phyloP scores from a whole-genome alignment of 2,888 invertebrate species.

The Cloeon dipterum region DNA sequence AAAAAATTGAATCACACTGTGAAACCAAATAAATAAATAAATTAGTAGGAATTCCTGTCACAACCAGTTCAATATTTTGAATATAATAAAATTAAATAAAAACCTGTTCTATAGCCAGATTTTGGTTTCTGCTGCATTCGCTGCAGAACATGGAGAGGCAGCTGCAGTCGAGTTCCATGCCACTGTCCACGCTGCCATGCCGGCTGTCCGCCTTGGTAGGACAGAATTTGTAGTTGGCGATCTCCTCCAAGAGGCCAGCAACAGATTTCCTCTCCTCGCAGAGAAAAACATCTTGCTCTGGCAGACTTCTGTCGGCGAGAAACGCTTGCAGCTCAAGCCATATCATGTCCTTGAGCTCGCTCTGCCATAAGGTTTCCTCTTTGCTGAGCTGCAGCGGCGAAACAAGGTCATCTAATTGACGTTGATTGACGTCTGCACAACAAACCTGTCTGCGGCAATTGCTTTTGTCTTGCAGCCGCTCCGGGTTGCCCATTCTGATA shows the following conservation, averaged over 20 bases:
- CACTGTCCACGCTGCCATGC: constrained; percentile 3
- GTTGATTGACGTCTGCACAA: background rate
- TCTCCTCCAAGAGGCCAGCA: constrained; percentile 42
- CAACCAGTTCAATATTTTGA: no score
- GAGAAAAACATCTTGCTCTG: constrained; percentile 56
- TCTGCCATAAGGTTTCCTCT: constrained; percentile 74
- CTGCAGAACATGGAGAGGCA: constrained; percentile 52
- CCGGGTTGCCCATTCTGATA: constrained; percentile 34
- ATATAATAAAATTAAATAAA: background rate
- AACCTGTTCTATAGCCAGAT: constrained; percentile 33
- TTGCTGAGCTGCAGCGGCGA: constrained; percentile 35
- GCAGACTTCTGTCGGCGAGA: constrained; percentile 47
- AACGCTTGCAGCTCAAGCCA: constrained; percentile 80
- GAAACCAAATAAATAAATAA: no score
- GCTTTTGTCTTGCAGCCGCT: constrained; percentile 13
- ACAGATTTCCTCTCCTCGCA: constrained; percentile 49
- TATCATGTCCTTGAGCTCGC: constrained; percentile 67
- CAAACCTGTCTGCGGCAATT: constrained; percentile 8
- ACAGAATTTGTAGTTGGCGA: constrained; percentile 34
- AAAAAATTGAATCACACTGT: no score
- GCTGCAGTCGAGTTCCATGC: constrained; percentile 12
- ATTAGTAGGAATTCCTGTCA: background rate
- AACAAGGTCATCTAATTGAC: background rate
- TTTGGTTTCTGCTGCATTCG: constrained; percentile 44
- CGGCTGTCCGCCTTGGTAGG: background rate